Evolutionary conservation across 2,888 invertebrate genomes (phyloP), one percentile per base, ranked within the genome.

Genomic region (Kuschelorhynchus macadamiae): DNA sequence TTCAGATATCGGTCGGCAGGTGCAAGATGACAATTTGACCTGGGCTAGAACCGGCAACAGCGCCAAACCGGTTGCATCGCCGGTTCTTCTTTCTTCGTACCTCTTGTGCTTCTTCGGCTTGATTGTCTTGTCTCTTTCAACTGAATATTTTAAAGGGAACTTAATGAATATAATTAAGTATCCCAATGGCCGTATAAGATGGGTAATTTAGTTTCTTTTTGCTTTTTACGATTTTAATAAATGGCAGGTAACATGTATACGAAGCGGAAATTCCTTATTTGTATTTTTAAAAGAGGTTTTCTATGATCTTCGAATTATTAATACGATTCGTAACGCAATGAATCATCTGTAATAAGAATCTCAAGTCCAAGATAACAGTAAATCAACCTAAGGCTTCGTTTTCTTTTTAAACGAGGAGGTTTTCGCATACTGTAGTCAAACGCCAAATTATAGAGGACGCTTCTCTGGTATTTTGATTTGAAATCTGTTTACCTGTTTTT

Each of bases 1-100:
- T 62, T 46, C 42, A 62, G 55, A 20, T 61, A 55, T 53, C 53
- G 25, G 33, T 21, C 55, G 39, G 55, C 63, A 63, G 63, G 63
- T 63, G 63, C 63, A 36, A 47, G 55, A 36, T 44, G 47, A 55
- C 53, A 55, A 47, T 44, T 39, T 53, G 63, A 55, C 46, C 63
- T 36, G 17, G 44, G 16, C 18, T 39, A 12, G 17, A 47, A 46
- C 39, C 32, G 63, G 39, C 63, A 63, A 55, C 53, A 30, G 25
- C 39, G 36, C 33, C 4, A 47, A 62, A 52, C 52, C 52, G 52
- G 52, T 52, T 52, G 52, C 52, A 52, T 3, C 36, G 52, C 61
- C 46, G 47, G 63, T 63, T 55, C 46, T 47, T 55, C 47, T 36
- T 18, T 33, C 33, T 63, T 55, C 46, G 36, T 55, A 36, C 39